Conservation (phyloP, 2,113 vertebrate species). For the Pachypanchax playfairii region DNA sequence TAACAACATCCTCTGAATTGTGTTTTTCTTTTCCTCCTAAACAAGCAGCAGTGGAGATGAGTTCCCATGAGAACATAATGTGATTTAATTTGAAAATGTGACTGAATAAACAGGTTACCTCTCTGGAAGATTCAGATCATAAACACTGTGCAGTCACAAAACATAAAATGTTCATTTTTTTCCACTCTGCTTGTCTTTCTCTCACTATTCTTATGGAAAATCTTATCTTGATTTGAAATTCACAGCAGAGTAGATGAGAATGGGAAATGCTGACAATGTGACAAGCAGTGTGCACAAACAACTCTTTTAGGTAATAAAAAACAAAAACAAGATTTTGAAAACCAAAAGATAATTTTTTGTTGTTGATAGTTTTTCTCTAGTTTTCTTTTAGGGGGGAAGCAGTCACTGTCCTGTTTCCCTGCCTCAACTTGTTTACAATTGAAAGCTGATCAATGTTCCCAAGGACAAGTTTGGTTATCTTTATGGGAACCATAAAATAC, state of each 20-base stretch:
- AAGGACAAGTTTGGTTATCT: no score
- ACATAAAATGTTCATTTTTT: neutral
- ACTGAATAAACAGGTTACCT: neutral
- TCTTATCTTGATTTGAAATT: slow-evolving; percentile 1
- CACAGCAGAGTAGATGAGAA: slow-evolving; percentile 1
- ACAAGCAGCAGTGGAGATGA: slow-evolving; percentile 10
- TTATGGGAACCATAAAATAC: no score
- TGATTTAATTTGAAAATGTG: slow-evolving; percentile 3
- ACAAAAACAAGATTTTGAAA: neutral
- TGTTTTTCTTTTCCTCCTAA: slow-evolving; percentile 1
- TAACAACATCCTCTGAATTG: slow-evolving; percentile 5
- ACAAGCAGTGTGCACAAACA: neutral
- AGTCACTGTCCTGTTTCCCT: no score
- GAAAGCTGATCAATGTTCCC: no score
- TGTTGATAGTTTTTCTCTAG: no score
- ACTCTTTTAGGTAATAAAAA: neutral
- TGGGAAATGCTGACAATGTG: neutral
- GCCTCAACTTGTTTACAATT: no score
- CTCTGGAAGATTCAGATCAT: neutral
- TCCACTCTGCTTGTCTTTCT: neutral
- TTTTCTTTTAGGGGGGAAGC: no score
- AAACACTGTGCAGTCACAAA: neutral
- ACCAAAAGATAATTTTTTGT: neutral
- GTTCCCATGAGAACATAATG: neutral
- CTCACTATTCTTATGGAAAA: neutral